Evolutionary conservation across 2,797 vertebrate genomes (phyloP), one percentile per base, ranked within the genome.

Genomic region (Poeciliopsis presidionis): DNA sequence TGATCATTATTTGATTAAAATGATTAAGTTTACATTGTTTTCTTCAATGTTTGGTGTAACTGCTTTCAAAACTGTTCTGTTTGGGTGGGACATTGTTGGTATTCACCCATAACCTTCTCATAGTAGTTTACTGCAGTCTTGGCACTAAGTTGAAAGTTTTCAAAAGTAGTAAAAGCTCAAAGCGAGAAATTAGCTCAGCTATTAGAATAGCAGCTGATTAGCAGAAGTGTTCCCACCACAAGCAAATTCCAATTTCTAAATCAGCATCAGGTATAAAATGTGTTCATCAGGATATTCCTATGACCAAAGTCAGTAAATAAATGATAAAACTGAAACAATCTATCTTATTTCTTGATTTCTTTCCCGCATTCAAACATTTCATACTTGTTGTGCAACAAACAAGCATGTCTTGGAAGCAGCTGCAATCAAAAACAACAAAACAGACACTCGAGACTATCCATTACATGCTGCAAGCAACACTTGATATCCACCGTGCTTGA

Each of bases 361-460:
- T 79, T 28, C 61, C 73, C 81, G 43, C 73, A 41, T 41, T 86
- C 53, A 73, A 63, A 76, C 43, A 39, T 74, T 11, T n/a, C 87
- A 91, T 90, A 90, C 90, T 88, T 88, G 81, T 76, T 79, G 71
- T 74, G 72, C 82, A 73, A 8, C 7, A 8, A 81, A 79, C 78
- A 88, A 87, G 80, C 89, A 87, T 76, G 76, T 84, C 65, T 61
- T 39, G 76, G 41, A 80, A 86, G 75, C 83, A 74, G 57, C 79
- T 61, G 73, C 20, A 51, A 39, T 74, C 13, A 43, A 76, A 63
- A 84, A 65, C 65, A 16, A 28, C 70, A 74, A 57, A 73, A 79
- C 79, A 82, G 73, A 84, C 81, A 75, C 45, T 4, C n/a, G 41
- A 16, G 59, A 73, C 46, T 18, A 45, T 70, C 13, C 14, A 43